These are phyloP conservation scores for Circaetus cinerascens DNA, from an alignment of 2,113 vertebrate species.

Conservation along the genomic window DNA sequence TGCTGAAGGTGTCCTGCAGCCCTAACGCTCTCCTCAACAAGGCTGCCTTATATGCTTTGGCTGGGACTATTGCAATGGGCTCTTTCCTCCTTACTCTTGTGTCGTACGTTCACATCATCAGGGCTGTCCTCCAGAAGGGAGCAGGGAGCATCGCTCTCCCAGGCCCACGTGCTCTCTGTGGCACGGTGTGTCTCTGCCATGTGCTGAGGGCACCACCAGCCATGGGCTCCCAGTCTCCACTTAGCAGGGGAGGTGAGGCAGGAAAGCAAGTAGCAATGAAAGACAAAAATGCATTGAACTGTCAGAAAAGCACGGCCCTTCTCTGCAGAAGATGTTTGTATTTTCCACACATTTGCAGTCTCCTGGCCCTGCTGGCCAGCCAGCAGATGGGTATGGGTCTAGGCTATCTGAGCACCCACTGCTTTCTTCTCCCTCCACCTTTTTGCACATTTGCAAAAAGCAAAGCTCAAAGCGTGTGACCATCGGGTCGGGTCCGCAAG, in stretches of 20 bases:
- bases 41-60: no score
- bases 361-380: not conserved
- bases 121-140: not conserved
- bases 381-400: not conserved
- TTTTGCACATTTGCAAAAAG: not conserved
- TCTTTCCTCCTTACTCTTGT: not conserved
- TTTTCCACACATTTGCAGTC: not conserved
- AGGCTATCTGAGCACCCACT: not conserved
- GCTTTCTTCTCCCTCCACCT: not conserved
- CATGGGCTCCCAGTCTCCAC: not conserved
- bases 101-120: accelerated
- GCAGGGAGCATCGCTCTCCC: not conserved
- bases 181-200: not conserved
- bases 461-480: accelerated
- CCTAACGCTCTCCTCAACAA: not conserved
- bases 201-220: not conserved
- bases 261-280: not conserved
- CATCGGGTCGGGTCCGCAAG: accelerated
- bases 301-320: not conserved
- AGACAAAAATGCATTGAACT: not conserved
- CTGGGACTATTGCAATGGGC: not conserved
- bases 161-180: accelerated
- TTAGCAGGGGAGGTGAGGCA: not conserved
- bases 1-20: not conserved
- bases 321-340: not conserved